These are phyloP conservation scores for Himalopsyche japonica DNA, from an alignment of 2,888 invertebrate species.

Conservation along the genomic window DNA sequence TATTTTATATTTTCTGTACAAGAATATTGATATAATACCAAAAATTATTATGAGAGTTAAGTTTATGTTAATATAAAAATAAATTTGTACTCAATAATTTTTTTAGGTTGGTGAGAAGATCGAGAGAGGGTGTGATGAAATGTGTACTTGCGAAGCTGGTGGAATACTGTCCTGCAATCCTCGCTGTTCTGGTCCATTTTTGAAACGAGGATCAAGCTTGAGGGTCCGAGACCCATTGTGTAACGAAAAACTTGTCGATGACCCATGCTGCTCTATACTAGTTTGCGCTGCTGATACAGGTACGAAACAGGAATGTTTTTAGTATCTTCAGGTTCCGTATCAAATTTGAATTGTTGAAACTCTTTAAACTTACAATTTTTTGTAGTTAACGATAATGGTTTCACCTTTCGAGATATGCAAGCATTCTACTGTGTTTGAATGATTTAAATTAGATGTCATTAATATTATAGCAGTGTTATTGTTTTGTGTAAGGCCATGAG, in stretches of 20 bases:
- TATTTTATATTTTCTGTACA: too few relatives aligned
- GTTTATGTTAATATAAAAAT: neutral
- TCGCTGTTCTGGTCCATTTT: conserved; percentile 70
- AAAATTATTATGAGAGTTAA: too few relatives aligned
- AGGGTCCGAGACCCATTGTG: conserved; percentile 68
- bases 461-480: too few relatives aligned
- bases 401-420: too few relatives aligned
- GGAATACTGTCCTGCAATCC: conserved; percentile 75
- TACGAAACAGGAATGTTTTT: conserved; percentile 43
- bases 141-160: conserved; percentile 69
- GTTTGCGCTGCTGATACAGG: conserved; percentile 69
- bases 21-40: too few relatives aligned
- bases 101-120: conserved; percentile 71
- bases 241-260: conserved; percentile 68
- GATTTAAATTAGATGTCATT: too few relatives aligned
- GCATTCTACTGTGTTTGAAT: too few relatives aligned
- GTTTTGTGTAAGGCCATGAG: too few relatives aligned
- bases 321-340: too few relatives aligned
- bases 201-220: conserved; percentile 68
- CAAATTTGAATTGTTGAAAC: too few relatives aligned
- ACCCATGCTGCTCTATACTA: conserved; percentile 72
- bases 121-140: conserved; percentile 75
- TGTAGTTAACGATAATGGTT: too few relatives aligned
- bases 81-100: neutral
- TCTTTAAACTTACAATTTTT: too few relatives aligned